A percentile compares a stretch with the other conserved stretches of the same genome.
Evolutionary conservation across 1,140 invertebrate genomes (phyloP).

Genomic region (Portunus trituberculatus): DNA sequence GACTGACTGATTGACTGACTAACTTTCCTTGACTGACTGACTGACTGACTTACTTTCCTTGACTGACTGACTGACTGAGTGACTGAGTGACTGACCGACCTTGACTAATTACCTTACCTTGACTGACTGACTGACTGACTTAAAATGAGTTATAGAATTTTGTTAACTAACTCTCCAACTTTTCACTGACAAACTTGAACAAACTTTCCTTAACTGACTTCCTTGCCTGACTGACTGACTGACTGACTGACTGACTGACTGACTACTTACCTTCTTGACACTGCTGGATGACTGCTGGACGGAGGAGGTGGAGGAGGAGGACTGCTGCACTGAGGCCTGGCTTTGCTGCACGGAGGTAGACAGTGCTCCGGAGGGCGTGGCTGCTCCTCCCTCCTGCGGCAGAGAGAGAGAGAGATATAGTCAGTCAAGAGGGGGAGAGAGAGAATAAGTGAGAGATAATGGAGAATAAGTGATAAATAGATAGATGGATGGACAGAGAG

Average conservation of each 20-base stretch:
- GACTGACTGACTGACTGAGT: not conserved
- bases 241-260: not conserved
- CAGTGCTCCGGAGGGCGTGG: slow-evolving; percentile 59
- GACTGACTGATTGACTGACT: not conserved
- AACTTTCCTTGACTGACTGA: too few species aligned
- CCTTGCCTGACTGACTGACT: too few species aligned
- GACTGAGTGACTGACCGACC: not conserved
- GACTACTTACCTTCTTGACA: slow-evolving; percentile 53
- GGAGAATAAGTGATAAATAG: not conserved
- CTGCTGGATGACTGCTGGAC: slow-evolving; percentile 32
- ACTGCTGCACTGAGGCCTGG: slow-evolving; percentile 60
- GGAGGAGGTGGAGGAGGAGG: slow-evolving; percentile 28
- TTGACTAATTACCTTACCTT: too few species aligned
- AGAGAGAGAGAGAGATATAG: not conserved
- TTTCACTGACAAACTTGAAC: too few species aligned
- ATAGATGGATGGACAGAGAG: too few species aligned
- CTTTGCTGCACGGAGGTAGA: slow-evolving; percentile 39
- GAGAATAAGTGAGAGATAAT: not conserved
- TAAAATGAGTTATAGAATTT: too few species aligned
- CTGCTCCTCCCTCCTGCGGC: slow-evolving; percentile 68
- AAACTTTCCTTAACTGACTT: too few species aligned
- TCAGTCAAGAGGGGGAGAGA: not conserved
- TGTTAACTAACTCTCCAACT: too few species aligned
- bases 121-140: too few species aligned
- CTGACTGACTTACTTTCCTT: too few species aligned